Evolutionary conservation across 1,140 invertebrate genomes (phyloP).

Genomic region (Lucilia cuprina): DNA sequence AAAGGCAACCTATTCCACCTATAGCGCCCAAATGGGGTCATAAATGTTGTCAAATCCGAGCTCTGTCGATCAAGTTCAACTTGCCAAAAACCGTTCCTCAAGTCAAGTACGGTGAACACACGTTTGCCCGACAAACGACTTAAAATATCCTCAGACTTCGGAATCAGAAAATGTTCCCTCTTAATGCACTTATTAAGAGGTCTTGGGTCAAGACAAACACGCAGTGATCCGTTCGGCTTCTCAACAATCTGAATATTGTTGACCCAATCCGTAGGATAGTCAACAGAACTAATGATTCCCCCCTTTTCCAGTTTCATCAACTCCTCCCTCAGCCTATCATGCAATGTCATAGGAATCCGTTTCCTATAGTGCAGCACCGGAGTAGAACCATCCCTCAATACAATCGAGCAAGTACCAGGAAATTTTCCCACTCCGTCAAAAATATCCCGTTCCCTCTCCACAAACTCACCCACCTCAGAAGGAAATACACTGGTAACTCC

Average conservation of each 20-base stretch:
- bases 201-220: slow-evolving; percentile 41
- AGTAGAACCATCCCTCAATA: too few relatives aligned
- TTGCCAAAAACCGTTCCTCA: slow-evolving; percentile 33
- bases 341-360: too few relatives aligned
- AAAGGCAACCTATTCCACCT: slow-evolving; percentile 58
- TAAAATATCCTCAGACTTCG: slow-evolving; percentile 42
- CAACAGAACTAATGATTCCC: not conserved
- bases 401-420: too few relatives aligned
- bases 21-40: slow-evolving; percentile 42
- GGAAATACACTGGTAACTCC: too few relatives aligned
- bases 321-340: too few relatives aligned
- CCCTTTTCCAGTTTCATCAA: too few relatives aligned
- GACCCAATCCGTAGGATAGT: too few relatives aligned
- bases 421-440: too few relatives aligned
- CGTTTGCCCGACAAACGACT: slow-evolving; percentile 28
- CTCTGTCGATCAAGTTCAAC: slow-evolving; percentile 39
- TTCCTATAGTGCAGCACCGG: too few relatives aligned
- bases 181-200: slow-evolving; percentile 1
- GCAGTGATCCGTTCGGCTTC: slow-evolving; percentile 41
- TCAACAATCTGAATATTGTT: slow-evolving; percentile 35
- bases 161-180: slow-evolving; percentile 43
- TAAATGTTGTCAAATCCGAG: slow-evolving; percentile 42
- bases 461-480: too few relatives aligned
- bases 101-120: slow-evolving; percentile 39
- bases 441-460: too few relatives aligned